Base-by-base conservation (phyloP, 2,113 vertebrate species). In the Myrmecophaga tridactyla region DNA sequence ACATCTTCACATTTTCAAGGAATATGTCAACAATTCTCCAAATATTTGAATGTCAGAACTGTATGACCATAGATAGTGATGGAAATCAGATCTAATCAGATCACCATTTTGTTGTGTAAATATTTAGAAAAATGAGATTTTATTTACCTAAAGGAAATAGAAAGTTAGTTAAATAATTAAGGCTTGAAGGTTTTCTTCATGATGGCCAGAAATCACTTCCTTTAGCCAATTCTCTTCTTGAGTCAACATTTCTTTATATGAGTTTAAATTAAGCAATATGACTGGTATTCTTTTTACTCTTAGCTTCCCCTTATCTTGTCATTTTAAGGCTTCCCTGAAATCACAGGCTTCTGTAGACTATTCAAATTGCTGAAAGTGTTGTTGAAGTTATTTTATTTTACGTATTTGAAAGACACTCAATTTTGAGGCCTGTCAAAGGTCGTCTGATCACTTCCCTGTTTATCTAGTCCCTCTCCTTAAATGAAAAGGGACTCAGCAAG, bases 251-350 rank as follows among this genome's bases (percentile, higher is more conserved):
- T 21, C 31, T 21, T 80, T 63, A 1, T 39, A 12, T 36, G 3
- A 51, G 23, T 82, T 36, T 72, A 83, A 90, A 62, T 31, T 73
- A 36, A 51, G 31, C 67, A 78, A 41, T n/a, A 23, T 43, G 21
- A 43, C 34, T 34, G n/a, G 15, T 58, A 36, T 3, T 62, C 17
- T 48, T 87, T 94, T 87, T 31, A 86, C 23, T 83, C 51, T 89
- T 72, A 51, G 14, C 15, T 83, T 94, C 86, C 76, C 34, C 15
- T n/a, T 62, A 25, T 58, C 10, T 86, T 1, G 3, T 18, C n/a
- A 91, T 93, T 73, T 96, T 91, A 43, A 85, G 51, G 18, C 14
- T 91, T 95, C 56, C 56, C 7, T 73, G 56, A 92, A 86, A 77
- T 67, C 53, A 92, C 23, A 58, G 31, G 1, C 13, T 85, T 91